Evolutionary conservation across 1,140 invertebrate genomes (phyloP), one percentile per base, ranked within the genome.

Genomic region (Brachionus paranguensis): DNA sequence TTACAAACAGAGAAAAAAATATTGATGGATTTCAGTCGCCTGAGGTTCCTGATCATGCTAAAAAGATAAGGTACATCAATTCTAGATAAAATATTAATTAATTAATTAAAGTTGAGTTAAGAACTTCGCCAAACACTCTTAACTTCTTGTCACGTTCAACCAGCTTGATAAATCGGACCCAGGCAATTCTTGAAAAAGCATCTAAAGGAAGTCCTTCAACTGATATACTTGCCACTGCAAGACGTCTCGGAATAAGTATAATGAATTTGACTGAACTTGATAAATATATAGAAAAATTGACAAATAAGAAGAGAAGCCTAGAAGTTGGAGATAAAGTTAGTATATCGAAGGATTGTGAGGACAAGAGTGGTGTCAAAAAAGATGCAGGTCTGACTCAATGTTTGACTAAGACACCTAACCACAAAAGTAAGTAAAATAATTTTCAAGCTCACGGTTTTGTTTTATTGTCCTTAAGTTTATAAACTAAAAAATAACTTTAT

Each of bases 161-260:
- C 24, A 68, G 78, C 27, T 81, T 68, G 29, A 81, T 81, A 29
- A 81, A 81, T 37, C 50, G 78, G 1, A 81, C 78, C 14, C 78
- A 81, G 37, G 78, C 78, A 29, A 81, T 81, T 65, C n/a, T 81
- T 37, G 33, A 81, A 68, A 60, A 68, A 81, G 78, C 78, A 60
- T 64, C 50, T 37, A 81, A 60, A 27, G 53, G 37, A 27, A 20
- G 12, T 20, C 43, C 50, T 43, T 41, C 53, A 33, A 64, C 64
- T 8, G 78, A 81, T 64, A 41, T 68, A 45, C n/a, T 81, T 12
- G 14, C 78, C 0, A 81, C 64, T 11, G 78, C 78, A 10, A 37
- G n/a, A 43, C 78, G 78, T 8, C n/a, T 81, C 2, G 78, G 78
- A 11, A 60, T 81, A 17, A 81, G 37, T 43, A 45, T 81, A 64